Evolutionary conservation across 2,113 vertebrate genomes (phyloP).

Genomic region (Sprattus sprattus): DNA sequence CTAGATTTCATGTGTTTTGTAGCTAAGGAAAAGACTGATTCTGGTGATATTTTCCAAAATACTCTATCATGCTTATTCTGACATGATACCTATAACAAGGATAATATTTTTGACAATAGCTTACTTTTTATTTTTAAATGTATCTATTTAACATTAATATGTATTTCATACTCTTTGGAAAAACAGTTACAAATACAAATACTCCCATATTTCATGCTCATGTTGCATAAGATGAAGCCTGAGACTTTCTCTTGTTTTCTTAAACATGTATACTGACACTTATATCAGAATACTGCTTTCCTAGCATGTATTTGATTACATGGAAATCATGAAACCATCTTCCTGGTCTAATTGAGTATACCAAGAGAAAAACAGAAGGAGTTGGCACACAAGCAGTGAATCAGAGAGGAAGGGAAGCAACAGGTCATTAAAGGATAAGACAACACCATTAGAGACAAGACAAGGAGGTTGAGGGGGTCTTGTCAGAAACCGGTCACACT

Average conservation of each 20-base stretch:
- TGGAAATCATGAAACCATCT: background rate
- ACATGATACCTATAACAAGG: background rate
- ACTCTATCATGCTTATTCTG: background rate
- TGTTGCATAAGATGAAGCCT: background rate
- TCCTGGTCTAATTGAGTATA: background rate
- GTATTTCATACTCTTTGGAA: background rate
- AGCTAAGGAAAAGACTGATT: background rate
- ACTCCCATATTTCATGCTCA: too few relatives aligned
- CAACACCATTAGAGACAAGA: conserved; percentile 43
- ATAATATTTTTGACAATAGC: background rate
- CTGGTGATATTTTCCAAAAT: background rate
- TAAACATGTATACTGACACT: too few relatives aligned
- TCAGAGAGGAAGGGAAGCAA: conserved; percentile 22
- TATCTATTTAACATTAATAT: background rate
- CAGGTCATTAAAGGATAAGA: conserved; percentile 28
- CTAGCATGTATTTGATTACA: background rate
- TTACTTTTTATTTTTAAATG: background rate
- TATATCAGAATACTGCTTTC: background rate
- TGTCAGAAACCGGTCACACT: conserved; percentile 17
- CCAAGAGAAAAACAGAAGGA: background rate
- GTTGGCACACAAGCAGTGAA: conserved; percentile 23
- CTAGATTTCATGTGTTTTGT: conserved; percentile 7
- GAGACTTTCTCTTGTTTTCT: too few relatives aligned
- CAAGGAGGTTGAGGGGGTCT: conserved; percentile 3
- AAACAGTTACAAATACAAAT: background rate